These are phyloP conservation scores for Cisticola juncidis DNA, from an alignment of 2,113 vertebrate species.

Conservation along the genomic window DNA sequence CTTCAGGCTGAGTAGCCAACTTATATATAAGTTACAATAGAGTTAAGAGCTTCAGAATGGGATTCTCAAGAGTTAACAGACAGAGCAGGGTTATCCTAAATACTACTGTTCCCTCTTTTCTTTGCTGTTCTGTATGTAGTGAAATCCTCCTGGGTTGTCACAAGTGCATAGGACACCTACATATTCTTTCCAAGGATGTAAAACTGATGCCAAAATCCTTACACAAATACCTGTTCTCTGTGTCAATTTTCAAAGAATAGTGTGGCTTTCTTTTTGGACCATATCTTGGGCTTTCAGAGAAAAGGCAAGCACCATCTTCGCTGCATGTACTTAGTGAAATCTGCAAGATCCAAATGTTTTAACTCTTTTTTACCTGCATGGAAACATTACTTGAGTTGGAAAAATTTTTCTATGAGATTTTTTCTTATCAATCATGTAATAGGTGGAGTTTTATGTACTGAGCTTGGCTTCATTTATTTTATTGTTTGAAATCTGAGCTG, in stretches of 20 bases:
- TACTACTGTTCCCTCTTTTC: background rate
- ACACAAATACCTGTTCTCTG: accelerated
- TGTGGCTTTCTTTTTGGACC: background rate
- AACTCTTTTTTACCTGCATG: background rate
- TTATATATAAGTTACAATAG: background rate
- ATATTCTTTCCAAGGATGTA: background rate
- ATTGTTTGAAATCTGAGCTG: background rate
- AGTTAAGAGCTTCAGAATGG: background rate
- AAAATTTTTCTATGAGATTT: background rate
- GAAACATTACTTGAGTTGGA: background rate
- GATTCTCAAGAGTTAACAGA: background rate
- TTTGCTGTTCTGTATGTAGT: background rate
- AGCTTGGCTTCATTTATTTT: background rate
- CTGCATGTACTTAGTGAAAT: background rate
- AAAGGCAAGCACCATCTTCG: background rate
- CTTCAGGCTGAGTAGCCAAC: accelerated
- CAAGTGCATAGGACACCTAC: background rate
- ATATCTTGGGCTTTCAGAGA: background rate
- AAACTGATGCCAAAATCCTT: background rate
- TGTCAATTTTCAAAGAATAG: background rate
- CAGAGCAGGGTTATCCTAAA: background rate
- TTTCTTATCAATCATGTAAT: background rate
- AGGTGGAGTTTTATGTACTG: background rate
- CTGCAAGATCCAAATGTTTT: background rate
- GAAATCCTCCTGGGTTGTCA: background rate